phyloP scores from a whole-genome alignment of 2,113 vertebrate genomes.

The Alosa alosa region DNA sequence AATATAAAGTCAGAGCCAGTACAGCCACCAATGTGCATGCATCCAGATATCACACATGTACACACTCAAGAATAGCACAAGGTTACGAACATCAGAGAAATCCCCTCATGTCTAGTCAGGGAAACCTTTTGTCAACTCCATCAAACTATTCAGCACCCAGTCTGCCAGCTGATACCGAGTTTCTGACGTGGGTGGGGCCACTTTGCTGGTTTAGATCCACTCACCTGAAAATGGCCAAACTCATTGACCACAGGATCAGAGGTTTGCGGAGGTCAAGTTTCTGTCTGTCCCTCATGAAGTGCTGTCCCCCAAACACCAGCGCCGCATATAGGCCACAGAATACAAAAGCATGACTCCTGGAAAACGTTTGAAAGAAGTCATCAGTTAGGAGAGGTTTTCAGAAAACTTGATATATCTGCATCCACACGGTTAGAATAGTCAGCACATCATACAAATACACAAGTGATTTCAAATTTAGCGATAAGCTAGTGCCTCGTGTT shows the following conservation, averaged over 20 bases:
- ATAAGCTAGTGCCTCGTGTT: no score
- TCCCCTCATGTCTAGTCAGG: background rate
- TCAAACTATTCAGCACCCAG: background rate
- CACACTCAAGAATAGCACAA: background rate
- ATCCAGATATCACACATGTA: background rate
- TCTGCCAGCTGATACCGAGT: background rate
- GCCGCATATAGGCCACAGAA: conserved; percentile 74
- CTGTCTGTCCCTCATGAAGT: conserved; percentile 75
- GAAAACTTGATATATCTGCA: background rate
- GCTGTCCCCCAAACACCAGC: conserved; percentile 71
- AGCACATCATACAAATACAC: background rate
- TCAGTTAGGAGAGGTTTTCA: background rate
- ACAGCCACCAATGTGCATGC: background rate
- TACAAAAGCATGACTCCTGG: conserved; percentile 71
- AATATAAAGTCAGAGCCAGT: background rate
- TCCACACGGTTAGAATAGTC: background rate
- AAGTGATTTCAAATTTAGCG: no score
- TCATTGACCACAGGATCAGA: conserved; percentile 79
- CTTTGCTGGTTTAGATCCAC: conserved; percentile 11
- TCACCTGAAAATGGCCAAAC: conserved; percentile 85
- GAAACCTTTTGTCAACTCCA: background rate
- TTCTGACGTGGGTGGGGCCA: no score
- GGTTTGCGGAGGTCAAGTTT: conserved; percentile 75
- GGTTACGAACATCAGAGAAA: background rate
- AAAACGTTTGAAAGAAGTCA: background rate